Evolutionary conservation across 1,140 invertebrate genomes (phyloP).

Genomic region (Listronotus oregonensis): DNA sequence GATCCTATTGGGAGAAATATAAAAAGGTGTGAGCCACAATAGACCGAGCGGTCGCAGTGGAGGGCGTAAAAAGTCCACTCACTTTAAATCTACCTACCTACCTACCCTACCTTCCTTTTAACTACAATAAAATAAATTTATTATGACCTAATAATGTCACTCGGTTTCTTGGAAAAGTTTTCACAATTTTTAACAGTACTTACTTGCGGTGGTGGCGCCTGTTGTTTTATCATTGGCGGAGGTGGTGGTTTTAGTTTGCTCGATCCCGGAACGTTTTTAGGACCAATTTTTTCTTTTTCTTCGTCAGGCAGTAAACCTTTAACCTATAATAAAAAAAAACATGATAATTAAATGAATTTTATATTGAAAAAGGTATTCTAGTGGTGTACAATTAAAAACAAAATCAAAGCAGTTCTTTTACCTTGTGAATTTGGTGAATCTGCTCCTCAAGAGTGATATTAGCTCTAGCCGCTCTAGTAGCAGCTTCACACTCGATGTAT

Average conservation of each 20-base stretch:
- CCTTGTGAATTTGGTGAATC: conserved; percentile 96
- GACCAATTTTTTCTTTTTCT: conserved; percentile 90
- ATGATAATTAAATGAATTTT: conserved; percentile 12
- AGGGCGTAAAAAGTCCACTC: no score
- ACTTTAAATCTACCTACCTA: no score
- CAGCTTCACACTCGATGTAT: conserved; percentile 93
- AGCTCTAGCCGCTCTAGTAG: conserved; percentile 87
- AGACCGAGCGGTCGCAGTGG: no score
- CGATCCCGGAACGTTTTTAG: conserved; percentile 67
- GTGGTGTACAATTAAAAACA: conserved; percentile 1
- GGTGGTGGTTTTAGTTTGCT: background rate
- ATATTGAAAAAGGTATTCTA: conserved; percentile 1
- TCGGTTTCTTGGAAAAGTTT: no score
- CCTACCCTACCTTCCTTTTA: no score
- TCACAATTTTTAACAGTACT: background rate
- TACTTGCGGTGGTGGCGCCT: conserved; percentile 14
- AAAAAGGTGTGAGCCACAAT: no score
- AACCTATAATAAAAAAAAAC: conserved; percentile 56
- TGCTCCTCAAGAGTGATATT: conserved; percentile 97
- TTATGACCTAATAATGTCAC: no score
- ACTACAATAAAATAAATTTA: no score
- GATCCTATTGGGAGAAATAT: no score
- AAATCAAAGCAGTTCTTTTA: conserved; percentile 28
- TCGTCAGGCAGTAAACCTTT: conserved; percentile 92
- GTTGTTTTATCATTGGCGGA: conserved; percentile 4